These are phyloP conservation scores for Oceanodroma tethys DNA, from an alignment of 2,113 vertebrate species.

Conservation along the genomic window DNA sequence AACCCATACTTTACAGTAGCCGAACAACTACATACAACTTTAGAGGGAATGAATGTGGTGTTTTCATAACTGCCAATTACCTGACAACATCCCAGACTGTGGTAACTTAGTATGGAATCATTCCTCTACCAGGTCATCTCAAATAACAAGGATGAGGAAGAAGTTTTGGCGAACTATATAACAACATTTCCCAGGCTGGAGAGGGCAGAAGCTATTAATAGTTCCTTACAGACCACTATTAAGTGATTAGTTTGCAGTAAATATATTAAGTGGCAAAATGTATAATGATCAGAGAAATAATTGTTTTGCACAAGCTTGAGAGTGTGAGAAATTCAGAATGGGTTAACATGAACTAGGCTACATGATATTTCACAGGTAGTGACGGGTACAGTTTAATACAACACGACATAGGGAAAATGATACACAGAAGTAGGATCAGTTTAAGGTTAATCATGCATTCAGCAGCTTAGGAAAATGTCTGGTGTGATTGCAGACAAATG, in stretches of 20 bases:
- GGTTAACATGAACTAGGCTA: neutral
- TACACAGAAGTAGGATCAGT: neutral
- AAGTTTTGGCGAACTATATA: neutral
- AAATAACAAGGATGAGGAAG: neutral
- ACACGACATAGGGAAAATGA: neutral
- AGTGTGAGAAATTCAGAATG: neutral
- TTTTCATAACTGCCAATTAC: neutral
- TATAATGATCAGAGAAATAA: neutral
- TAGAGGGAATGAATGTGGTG: neutral
- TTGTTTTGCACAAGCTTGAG: neutral
- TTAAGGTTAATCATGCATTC: constrained; percentile 33
- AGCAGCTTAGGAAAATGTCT: constrained; percentile 9
- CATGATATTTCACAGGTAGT: neutral
- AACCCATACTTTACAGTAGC: neutral
- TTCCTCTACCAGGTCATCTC: neutral
- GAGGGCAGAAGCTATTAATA: neutral
- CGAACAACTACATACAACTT: neutral
- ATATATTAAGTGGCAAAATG: neutral
- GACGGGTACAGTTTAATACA: neutral
- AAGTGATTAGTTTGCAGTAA: neutral
- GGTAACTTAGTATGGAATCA: neutral
- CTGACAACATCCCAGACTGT: neutral
- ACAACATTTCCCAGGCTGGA: neutral
- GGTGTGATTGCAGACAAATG: neutral
- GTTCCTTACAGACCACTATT: neutral